Conservation (phyloP, 2,797 vertebrate genomes). For the Trachops cirrhosus region DNA sequence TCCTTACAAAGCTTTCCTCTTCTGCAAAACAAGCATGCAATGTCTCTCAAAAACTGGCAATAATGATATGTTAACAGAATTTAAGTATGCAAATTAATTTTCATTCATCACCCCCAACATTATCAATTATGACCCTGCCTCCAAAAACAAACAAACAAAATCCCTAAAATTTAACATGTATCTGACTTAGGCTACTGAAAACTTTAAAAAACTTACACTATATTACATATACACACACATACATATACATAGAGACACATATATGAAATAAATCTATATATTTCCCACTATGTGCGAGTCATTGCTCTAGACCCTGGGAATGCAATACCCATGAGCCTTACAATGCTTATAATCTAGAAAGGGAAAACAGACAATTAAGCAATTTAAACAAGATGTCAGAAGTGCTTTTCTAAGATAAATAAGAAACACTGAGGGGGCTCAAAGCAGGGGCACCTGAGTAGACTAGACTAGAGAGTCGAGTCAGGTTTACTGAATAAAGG, state of each 20-base stretch:
- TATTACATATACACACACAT: neutral
- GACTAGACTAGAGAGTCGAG: neutral
- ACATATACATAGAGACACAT: neutral
- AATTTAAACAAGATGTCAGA: neutral
- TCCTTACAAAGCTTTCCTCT: neutral
- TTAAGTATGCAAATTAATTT: neutral
- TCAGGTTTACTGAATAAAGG: neutral
- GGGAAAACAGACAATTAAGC: neutral
- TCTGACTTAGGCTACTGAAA: neutral
- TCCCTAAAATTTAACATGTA: neutral
- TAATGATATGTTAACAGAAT: neutral
- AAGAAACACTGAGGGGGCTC: neutral
- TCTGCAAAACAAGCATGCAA: neutral
- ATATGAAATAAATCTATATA: neutral
- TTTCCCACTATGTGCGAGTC: neutral
- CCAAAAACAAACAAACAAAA: neutral
- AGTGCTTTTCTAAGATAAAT: neutral
- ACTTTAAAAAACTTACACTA: neutral
- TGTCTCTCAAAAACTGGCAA: neutral
- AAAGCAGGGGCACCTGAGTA: neutral
- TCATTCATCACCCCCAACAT: neutral
- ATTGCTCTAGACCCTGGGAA: neutral
- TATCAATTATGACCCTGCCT: neutral
- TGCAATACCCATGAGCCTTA: neutral
- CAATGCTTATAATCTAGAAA: neutral